These are phyloP conservation scores for Mimas tiliae DNA, from an alignment of 2,888 invertebrate genomes.

Conservation along the genomic window DNA sequence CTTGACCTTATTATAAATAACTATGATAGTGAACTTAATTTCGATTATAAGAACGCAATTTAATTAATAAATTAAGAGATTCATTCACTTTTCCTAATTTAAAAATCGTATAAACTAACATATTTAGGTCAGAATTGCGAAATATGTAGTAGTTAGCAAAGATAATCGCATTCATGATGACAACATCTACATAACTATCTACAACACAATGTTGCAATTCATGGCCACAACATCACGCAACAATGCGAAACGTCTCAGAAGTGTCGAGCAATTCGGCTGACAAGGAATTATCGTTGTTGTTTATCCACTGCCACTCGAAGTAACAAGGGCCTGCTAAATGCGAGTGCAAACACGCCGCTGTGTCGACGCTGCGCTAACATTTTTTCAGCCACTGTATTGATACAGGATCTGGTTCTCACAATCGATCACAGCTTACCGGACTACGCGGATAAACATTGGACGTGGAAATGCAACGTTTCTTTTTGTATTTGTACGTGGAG, in stretches of 20 bases:
- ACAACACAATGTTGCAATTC: constrained; percentile 13
- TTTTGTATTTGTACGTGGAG: constrained; percentile 26
- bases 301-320: constrained; percentile 63
- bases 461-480: constrained; percentile 22
- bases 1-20: neutral
- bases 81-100: no score
- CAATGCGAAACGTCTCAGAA: constrained; percentile 67
- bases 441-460: constrained; percentile 32
- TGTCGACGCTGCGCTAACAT: constrained; percentile 58
- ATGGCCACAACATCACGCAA: constrained; percentile 50
- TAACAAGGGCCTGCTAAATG: constrained; percentile 75
- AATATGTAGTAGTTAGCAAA: no score
- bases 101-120: no score
- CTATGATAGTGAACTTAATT: neutral
- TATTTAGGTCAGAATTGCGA: no score
- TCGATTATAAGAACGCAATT: neutral
- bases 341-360: constrained; percentile 61
- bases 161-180: no score
- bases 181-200: neutral
- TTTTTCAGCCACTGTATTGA: constrained; percentile 52
- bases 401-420: constrained; percentile 56
- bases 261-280: constrained; percentile 56
- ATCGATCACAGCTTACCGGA: constrained; percentile 45
- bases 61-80: no score
- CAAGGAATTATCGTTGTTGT: constrained; percentile 63